Conservation (phyloP, 1,140 invertebrate genomes). For the Drosophila azteca region DNA sequence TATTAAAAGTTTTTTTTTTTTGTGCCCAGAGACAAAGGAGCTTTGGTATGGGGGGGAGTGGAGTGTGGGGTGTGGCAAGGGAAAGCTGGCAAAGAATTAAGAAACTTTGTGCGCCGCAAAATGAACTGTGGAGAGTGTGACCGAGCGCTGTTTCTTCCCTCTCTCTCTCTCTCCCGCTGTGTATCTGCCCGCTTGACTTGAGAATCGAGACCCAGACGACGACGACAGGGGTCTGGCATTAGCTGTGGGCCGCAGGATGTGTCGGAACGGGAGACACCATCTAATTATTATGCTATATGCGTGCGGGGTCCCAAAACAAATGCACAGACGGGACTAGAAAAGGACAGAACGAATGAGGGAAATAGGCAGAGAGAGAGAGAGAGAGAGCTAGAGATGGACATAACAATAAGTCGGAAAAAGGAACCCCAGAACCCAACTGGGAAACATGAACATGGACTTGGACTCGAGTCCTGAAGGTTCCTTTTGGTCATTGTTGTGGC, state of each 20-base stretch:
- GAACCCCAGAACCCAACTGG: slow-evolving; percentile 37
- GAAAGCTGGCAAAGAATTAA: slow-evolving; percentile 71
- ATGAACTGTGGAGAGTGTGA: slow-evolving; percentile 73
- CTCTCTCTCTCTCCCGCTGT: not conserved
- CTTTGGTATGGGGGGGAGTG: not conserved
- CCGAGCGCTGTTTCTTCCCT: slow-evolving; percentile 32
- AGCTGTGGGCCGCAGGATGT: slow-evolving; percentile 32
- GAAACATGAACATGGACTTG: slow-evolving; percentile 40
- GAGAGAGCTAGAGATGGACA: slow-evolving; percentile 22
- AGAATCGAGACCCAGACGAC: slow-evolving; percentile 12
- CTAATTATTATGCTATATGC: slow-evolving; percentile 82
- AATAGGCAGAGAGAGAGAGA: not conserved
- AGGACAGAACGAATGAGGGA: slow-evolving; percentile 11
- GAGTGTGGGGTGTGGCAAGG: slow-evolving; percentile 18
- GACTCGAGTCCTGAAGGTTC: slow-evolving; percentile 16
- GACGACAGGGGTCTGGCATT: slow-evolving; percentile 48
- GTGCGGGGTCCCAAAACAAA: slow-evolving; percentile 73
- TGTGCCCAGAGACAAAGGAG: slow-evolving; percentile 34
- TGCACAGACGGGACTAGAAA: slow-evolving; percentile 41
- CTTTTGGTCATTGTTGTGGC: slow-evolving; percentile 51
- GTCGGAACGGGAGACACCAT: slow-evolving; percentile 62
- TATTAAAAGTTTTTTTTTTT: slow-evolving; percentile 74
- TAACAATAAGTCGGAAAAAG: slow-evolving; percentile 57
- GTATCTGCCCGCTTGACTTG: slow-evolving; percentile 37
- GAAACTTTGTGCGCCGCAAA: slow-evolving; percentile 76